Evolutionary conservation across 1,140 invertebrate genomes (phyloP), one percentile per base, ranked within the genome.

Genomic region (Drosophila eugracilis): DNA sequence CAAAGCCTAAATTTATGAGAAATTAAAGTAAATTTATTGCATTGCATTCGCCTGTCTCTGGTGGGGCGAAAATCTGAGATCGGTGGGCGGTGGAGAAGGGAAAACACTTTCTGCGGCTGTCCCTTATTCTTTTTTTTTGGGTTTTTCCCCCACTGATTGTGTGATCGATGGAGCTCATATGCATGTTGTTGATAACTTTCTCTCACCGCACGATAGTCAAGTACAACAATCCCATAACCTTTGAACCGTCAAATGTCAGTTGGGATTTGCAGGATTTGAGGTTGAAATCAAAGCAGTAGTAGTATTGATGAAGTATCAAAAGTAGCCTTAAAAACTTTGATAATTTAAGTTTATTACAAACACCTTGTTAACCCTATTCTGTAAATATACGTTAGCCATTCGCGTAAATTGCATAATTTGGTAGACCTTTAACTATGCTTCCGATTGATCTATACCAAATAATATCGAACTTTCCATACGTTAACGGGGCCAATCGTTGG

Each of bases 1-100:
- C 83, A 88, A 88, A 88, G 83, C 73, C 54, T 26, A 88, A 88
- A 88, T 88, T 88, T 88, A 88, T 88, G 83, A 83, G 83, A 88
- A 88, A 88, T 88, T 88, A 88, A 88, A 88, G 65, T 83, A 78
- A 88, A 88, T 88, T 88, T 88, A 88, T 88, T 88, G 84, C 83
- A 53, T 75, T 72, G 83, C 83, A 74, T 74, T 88, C 72, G 45
- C 47, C 54, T 48, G 58, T 63, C 49, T 41, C 34, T 49, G 70
- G 41, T 36, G 65, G 30, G 45, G 44, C 47, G 37, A 39, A 67
- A 66, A 55, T 41, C 59, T 53, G 44, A 41, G 53, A 42, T 55
- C 30, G 58, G 54, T 55, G 48, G 62, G 42, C 42, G 42, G 42
- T 6, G 22, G 7, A 41, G 42, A 58, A 17, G 54, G 75, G 48